Percentiles rank a stretch among this genome's conserved stretches.
phyloP scores from a whole-genome alignment of 2,113 vertebrate genomes.

The Microtus montanus region DNA sequence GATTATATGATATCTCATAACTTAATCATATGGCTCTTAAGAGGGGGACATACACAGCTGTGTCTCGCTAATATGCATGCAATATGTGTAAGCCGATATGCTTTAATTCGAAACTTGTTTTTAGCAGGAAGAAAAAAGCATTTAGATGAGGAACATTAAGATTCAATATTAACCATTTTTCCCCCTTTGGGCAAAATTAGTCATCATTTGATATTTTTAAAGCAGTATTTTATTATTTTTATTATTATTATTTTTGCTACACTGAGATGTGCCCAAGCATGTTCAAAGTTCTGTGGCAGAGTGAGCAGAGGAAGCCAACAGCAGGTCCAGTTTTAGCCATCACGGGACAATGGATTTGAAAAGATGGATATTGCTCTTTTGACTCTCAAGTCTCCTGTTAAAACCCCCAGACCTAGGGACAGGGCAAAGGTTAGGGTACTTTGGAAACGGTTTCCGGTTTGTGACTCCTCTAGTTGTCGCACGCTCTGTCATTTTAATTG shows the following conservation, averaged over 20 bases:
- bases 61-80: conserved; percentile 98
- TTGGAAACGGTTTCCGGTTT: conserved; percentile 49
- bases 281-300: conserved; percentile 80
- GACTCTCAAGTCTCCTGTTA: conserved; percentile 51
- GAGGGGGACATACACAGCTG: conserved; percentile 98
- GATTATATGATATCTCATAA: conserved; percentile 99
- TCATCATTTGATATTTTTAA: conserved; percentile 89
- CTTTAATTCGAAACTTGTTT: conserved; percentile 98
- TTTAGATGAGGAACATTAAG: conserved; percentile 97
- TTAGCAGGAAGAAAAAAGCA: conserved; percentile 96
- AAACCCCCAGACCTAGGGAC: conserved; percentile 47
- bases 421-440: conserved; percentile 61
- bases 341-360: conserved; percentile 51
- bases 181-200: conserved; percentile 87
- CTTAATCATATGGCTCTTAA: conserved; percentile 99
- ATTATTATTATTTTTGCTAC: conserved; percentile 72
- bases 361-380: conserved; percentile 53
- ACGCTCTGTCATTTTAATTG: conserved; percentile 70
- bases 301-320: conserved; percentile 54
- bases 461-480: conserved; percentile 54
- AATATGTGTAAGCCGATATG: conserved; percentile 99
- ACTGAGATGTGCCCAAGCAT: conserved; percentile 78
- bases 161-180: conserved; percentile 89
- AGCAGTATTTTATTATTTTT: conserved; percentile 74
- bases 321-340: conserved; percentile 51